Percentiles rank a stretch among this genome's conserved stretches.
phyloP scores from a whole-genome alignment of 2,797 vertebrate species.

The Lagodon rhomboides region DNA sequence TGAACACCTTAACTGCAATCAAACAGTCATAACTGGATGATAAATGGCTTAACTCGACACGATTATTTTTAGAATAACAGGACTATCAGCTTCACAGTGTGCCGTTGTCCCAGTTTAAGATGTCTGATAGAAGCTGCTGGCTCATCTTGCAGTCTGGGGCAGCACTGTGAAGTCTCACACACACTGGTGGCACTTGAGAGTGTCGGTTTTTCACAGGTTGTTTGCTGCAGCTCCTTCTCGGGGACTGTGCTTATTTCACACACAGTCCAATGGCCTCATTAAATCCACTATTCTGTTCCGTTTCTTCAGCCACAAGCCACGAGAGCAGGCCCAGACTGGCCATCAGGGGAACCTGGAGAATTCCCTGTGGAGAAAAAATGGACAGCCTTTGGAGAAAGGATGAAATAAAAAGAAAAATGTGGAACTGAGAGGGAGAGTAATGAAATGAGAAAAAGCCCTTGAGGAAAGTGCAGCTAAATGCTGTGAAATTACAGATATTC shows the following conservation, averaged over 20 bases:
- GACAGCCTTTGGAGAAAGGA: neutral
- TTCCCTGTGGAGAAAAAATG: neutral
- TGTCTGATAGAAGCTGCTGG: slow-evolving; percentile 15
- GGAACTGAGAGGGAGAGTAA: neutral
- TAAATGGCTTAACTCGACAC: slow-evolving; percentile 6
- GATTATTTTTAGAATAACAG: slow-evolving; percentile 20
- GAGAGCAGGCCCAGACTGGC: neutral
- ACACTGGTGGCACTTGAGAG: neutral
- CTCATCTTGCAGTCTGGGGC: slow-evolving; percentile 23
- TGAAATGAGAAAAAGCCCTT: neutral
- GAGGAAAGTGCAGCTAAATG: neutral
- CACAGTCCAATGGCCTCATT: slow-evolving; percentile 38
- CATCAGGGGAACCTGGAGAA: neutral
- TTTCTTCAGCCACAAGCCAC: slow-evolving; percentile 25
- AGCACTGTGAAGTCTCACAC: slow-evolving; percentile 6
- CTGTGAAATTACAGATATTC: neutral
- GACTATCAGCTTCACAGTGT: slow-evolving; percentile 16
- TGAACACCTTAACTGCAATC: neutral
- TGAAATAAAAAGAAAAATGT: neutral
- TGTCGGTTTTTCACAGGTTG: slow-evolving; percentile 14
- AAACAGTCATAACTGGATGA: slow-evolving; percentile 10
- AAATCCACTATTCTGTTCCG: slow-evolving; percentile 37
- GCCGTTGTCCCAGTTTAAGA: slow-evolving; percentile 26
- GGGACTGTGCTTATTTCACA: slow-evolving; percentile 27
- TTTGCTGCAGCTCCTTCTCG: slow-evolving; percentile 21